These are phyloP conservation scores for Prionchulus punctatus DNA, from an alignment of 2,888 invertebrate genomes.

Conservation along the genomic window DNA sequence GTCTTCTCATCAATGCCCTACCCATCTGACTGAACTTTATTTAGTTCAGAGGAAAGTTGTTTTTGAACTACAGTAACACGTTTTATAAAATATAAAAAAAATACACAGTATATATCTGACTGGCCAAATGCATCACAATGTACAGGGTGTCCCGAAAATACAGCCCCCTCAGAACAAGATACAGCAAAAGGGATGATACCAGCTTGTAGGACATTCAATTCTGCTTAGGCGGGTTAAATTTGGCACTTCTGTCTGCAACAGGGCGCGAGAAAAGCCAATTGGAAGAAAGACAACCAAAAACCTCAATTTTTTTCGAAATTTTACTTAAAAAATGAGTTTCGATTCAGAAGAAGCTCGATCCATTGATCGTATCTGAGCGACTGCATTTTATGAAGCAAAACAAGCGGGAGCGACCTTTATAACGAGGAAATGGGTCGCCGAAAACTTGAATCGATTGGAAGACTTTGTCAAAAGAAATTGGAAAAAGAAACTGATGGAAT, in stretches of 20 bases:
- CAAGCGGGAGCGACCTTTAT: background rate
- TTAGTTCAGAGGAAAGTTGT: too few relatives aligned
- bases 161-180: too few relatives aligned
- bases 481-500: conserved; percentile 4
- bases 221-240: background rate
- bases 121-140: too few relatives aligned
- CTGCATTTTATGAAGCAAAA: conserved; percentile 2
- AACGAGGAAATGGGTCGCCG: conserved; percentile 1
- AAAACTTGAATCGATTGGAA: background rate
- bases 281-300: background rate
- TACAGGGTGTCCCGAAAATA: too few relatives aligned
- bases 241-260: background rate
- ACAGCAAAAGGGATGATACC: too few relatives aligned
- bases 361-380: background rate
- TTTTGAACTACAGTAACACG: too few relatives aligned
- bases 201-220: conserved; percentile 1
- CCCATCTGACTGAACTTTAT: too few relatives aligned
- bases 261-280: background rate
- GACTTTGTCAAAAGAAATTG: conserved; percentile 1
- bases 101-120: too few relatives aligned
- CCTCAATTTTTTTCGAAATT: background rate
- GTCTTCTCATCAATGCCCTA: too few relatives aligned
- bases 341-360: background rate
- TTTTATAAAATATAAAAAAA: too few relatives aligned
- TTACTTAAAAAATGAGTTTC: background rate